Conservation (phyloP, 2,113 vertebrate species). For the Hiodon alosoides region DNA sequence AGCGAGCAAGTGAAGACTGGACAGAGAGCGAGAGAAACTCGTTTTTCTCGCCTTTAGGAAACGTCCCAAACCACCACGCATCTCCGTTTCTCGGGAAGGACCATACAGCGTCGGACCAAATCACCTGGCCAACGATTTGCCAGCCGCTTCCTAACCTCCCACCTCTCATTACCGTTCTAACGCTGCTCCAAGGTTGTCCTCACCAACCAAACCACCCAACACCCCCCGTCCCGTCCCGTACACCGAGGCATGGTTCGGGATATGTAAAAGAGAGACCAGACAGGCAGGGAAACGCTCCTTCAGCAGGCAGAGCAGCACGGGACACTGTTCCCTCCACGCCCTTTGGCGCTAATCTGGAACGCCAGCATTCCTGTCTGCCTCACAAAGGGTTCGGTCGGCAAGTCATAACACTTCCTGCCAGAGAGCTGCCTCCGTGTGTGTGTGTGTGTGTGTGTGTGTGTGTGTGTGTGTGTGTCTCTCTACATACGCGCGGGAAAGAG, state of each 20-base stretch:
- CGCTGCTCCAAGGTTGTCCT: no score
- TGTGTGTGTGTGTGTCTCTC: neutral
- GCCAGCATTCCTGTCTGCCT: slow-evolving; percentile 45
- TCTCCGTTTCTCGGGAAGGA: neutral
- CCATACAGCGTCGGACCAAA: neutral
- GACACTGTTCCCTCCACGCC: slow-evolving; percentile 32
- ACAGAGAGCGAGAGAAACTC: no score
- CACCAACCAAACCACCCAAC: neutral
- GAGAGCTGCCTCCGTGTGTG: slow-evolving; percentile 23
- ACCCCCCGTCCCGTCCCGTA: neutral
- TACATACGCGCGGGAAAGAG: no score
- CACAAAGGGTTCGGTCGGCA: slow-evolving; percentile 40
- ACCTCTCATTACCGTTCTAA: no score
- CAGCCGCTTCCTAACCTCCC: neutral
- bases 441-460: slow-evolving; percentile 8
- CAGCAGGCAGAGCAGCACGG: neutral
- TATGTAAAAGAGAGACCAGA: neutral
- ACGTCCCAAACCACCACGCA: no score
- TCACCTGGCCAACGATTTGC: neutral
- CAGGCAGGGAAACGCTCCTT: neutral
- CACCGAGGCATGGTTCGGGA: no score
- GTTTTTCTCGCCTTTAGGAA: no score
- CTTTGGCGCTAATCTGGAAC: slow-evolving; percentile 39
- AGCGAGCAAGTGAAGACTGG: no score
- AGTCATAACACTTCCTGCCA: slow-evolving; percentile 47